Base-by-base conservation (phyloP, 2,797 vertebrate species). In the Alca torda region DNA sequence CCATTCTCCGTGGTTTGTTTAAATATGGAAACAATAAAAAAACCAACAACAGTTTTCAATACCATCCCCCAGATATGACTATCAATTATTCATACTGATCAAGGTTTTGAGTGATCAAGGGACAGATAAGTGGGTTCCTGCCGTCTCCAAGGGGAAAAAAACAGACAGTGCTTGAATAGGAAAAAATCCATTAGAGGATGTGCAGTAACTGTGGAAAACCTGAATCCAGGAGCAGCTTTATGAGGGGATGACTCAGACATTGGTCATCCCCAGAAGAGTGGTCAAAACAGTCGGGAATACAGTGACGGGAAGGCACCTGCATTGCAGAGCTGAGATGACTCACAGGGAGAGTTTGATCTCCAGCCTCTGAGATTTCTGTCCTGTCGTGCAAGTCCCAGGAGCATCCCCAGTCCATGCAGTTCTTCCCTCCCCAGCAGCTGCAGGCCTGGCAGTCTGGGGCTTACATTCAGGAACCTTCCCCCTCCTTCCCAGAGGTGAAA, bases 241-340 rank as follows among this genome's bases (percentile, higher is more conserved):
- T 56, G 67, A 94, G 51, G 30, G 28, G 51, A 69, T 97, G 95
- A 96, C 60, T 97, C 94, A 96, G 87, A 9, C 8, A 26, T 39
- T 60, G 95, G 92, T 93, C 88, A 89, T 94, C 84, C 89, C 86
- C 81, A 39, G 37, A 73, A 84, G 35, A 84, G 50, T 50, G 72
- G 67, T 79, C 76, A 89, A 45, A 93, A 39, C 89, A 87, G 46
- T 2, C 6, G 1, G 84, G 87, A 76, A 30, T 4, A 51, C 43
- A 67, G 53, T 0, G 20, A 65, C 0, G 2, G 74, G 84, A 82
- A 45, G 41, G 91, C 60, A 78, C 85, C 94, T 86, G 91, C 93
- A 90, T 30, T 95, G 90, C 92, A 90, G 94, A 73, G 72, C 69
- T 79, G 83, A 21, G 4, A 33, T 94, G 93, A 84, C 61, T 95